Evolutionary conservation across 2,888 invertebrate species (phyloP), one percentile per base, ranked within the genome.

Genomic region (Netelia fuscicornis): DNA sequence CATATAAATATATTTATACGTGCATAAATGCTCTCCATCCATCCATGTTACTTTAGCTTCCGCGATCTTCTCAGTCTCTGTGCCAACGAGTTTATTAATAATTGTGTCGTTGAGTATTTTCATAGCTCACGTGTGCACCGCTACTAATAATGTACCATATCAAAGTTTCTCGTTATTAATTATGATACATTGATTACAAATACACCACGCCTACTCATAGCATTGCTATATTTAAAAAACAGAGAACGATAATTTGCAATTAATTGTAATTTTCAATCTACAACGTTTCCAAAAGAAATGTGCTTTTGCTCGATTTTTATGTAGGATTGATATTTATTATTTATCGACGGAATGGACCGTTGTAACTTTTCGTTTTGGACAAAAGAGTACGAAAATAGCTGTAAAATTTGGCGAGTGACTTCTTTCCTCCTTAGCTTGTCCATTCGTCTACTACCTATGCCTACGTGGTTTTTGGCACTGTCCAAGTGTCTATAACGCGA

Each of bases 21-120:
- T 10, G 20, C n/a, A 48, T 23, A 17, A 37, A 52, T 44, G 17
- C 25, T 48, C 56, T 56, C 58, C 65, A 72, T 48, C 56, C 48
- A 20, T 85, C 74, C 77, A 84, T 84, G 81, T 64, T 68, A 77
- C 81, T 87, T 87, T 85, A 68, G 86, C 87, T 90, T 90, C 90
- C 90, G 89, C 86, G 85, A 87, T 87, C 81, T 84, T 78, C 85
- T 76, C 74, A 44, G n/a, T 78, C 74, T 65, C 79, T 80, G 87
- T 90, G 90, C 90, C 90, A 90, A 89, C 83, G 37, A 70, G 84
- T 83, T 86, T 90, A 90, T 86, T 86, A 85, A 87, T 87, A 89
- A 89, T 89, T 85, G 10, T 86, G 79, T 83, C 84, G 87, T 70
- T 70, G 85, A 52, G 85, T 79, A 86, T 87, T 85, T 70, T 85